Evolutionary conservation across 2,113 vertebrate genomes (phyloP).

Genomic region (Caretta caretta): DNA sequence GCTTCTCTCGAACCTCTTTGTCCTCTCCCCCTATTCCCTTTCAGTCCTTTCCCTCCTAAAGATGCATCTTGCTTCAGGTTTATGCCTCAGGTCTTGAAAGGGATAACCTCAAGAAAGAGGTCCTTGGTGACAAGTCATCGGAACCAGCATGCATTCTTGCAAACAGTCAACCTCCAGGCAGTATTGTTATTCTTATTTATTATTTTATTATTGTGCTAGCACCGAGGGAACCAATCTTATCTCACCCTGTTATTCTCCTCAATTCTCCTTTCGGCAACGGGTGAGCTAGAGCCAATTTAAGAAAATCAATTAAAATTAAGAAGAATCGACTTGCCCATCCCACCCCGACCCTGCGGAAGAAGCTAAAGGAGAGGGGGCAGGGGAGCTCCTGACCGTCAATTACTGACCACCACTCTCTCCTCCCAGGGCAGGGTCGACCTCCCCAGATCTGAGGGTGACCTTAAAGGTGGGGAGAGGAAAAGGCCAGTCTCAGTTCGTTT

Average conservation of each 20-base stretch:
- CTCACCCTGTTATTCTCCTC: not conserved
- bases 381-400: not conserved
- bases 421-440: not conserved
- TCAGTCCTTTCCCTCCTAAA: not conserved
- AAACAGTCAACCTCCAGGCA: not conserved
- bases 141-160: not conserved
- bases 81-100: not conserved
- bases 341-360: fast-evolving
- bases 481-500: not conserved
- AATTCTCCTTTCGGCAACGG: not conserved
- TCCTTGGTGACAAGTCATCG: not conserved
- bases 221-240: not conserved
- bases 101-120: not conserved
- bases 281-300: not conserved
- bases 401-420: not conserved
- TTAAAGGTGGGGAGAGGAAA: not conserved
- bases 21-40: not conserved
- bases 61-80: not conserved
- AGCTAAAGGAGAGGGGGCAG: not conserved
- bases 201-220: not conserved
- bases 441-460: not conserved
- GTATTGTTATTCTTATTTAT: not conserved
- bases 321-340: not conserved
- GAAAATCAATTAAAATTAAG: not conserved
- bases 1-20: not conserved